Evolutionary conservation across 2,113 vertebrate species (phyloP).

Genomic region (Lamprotornis superbus): DNA sequence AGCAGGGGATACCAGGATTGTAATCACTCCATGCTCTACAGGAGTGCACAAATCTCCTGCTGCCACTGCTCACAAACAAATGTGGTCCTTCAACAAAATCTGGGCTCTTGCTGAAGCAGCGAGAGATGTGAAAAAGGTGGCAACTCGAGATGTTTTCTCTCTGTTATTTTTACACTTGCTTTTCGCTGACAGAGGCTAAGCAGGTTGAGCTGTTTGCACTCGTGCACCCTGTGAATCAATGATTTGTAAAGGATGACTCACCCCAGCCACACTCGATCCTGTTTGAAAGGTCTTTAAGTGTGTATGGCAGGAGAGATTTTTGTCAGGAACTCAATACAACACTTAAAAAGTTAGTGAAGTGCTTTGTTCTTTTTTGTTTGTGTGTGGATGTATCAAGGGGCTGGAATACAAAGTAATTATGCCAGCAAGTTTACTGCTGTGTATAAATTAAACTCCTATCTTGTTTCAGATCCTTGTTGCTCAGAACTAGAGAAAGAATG

Average conservation of each 20-base stretch:
- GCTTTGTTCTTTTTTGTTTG: not conserved
- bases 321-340: not conserved
- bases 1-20: not conserved
- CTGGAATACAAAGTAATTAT: not conserved
- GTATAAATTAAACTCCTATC: not conserved
- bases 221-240: not conserved
- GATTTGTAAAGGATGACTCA: not conserved
- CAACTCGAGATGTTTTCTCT: not conserved
- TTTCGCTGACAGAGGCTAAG: not conserved
- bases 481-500: not conserved
- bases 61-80: not conserved
- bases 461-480: not conserved
- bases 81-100: not conserved
- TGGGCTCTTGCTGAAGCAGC: not conserved
- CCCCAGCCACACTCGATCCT: not conserved
- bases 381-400: no score
- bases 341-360: not conserved
- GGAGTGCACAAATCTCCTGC: not conserved
- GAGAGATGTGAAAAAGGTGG: no score
- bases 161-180: not conserved
- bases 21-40: not conserved
- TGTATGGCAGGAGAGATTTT: not conserved
- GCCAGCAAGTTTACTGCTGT: not conserved
- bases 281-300: not conserved
- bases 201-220: not conserved